Evolutionary conservation across 2,113 vertebrate species (phyloP).

Genomic region (Gambusia holbrooki): DNA sequence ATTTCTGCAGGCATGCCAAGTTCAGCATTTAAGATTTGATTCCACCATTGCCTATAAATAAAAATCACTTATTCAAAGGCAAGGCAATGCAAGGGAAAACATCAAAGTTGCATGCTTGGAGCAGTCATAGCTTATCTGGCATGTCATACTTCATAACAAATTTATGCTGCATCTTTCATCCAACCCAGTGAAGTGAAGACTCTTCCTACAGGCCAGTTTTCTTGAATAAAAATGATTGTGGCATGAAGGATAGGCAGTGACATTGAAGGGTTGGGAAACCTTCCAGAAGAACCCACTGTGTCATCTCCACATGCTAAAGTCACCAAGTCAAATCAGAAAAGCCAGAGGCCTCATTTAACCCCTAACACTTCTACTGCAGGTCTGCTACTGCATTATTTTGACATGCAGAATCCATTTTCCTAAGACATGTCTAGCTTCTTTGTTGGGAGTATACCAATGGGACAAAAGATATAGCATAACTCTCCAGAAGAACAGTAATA

Average conservation of each 20-base stretch:
- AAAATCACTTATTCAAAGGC: constrained; percentile 60
- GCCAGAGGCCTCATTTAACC: too few relatives aligned
- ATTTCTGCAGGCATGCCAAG: not conserved
- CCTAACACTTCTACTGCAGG: too few relatives aligned
- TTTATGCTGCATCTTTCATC: constrained; percentile 60
- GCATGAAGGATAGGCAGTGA: constrained; percentile 21
- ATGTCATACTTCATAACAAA: constrained; percentile 65
- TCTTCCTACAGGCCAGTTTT: constrained; percentile 39
- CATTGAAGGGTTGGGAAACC: constrained; percentile 5
- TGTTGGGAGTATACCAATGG: too few relatives aligned
- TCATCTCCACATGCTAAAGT: not conserved
- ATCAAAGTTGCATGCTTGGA: constrained; percentile 69
- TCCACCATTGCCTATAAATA: constrained; percentile 48
- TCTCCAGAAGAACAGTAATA: too few relatives aligned
- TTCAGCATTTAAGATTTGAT: constrained; percentile 22
- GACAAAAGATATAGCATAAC: too few relatives aligned
- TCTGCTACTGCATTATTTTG: too few relatives aligned
- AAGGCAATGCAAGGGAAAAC: constrained; percentile 42
- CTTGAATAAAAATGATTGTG: constrained; percentile 63
- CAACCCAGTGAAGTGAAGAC: constrained; percentile 32
- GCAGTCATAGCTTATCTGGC: constrained; percentile 57
- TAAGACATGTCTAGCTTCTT: too few relatives aligned
- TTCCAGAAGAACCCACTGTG: not conserved
- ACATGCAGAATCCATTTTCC: too few relatives aligned
- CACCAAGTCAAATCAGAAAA: not conserved